Percentiles rank a stretch among this genome's conserved stretches.
Evolutionary conservation across 2,113 vertebrate species (phyloP).

Genomic region (Archocentrus centrarchus): DNA sequence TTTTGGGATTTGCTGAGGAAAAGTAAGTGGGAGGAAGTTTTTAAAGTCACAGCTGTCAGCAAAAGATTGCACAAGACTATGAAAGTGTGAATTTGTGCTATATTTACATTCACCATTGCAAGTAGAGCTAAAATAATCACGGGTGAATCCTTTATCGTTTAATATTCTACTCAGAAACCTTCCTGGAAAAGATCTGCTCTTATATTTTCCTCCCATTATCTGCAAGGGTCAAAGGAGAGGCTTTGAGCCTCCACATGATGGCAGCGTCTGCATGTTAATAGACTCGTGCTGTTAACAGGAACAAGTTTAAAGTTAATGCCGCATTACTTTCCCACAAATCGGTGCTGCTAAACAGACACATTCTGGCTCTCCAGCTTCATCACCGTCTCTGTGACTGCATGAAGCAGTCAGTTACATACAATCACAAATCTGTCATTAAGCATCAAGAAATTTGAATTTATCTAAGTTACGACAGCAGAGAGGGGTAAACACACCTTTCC

Average conservation of each 20-base stretch:
- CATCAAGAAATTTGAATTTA: not conserved
- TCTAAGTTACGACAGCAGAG: not conserved
- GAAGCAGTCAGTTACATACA: too few relatives aligned
- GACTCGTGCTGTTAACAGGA: not conserved
- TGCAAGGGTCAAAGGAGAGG: not conserved
- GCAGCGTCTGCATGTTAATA: conserved; percentile 33
- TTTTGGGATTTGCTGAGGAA: not conserved
- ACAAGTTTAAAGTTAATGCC: too few relatives aligned
- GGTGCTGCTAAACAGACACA: not conserved
- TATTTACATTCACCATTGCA: not conserved
- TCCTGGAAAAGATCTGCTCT: not conserved
- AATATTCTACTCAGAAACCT: not conserved
- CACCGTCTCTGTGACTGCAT: too few relatives aligned
- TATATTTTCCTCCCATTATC: not conserved
- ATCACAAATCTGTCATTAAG: too few relatives aligned
- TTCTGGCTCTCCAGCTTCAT: not conserved
- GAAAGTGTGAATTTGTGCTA: not conserved
- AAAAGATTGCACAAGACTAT: not conserved
- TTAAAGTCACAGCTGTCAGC: too few relatives aligned
- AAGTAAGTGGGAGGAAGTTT: conserved; percentile 25
- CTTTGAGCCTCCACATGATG: conserved; percentile 42
- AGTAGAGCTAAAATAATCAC: not conserved
- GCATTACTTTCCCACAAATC: too few relatives aligned
- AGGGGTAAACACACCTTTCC: not conserved
- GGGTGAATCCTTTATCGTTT: too few relatives aligned